Evolutionary conservation across 2,113 vertebrate genomes (phyloP).

Genomic region (Ammodytes marinus): DNA sequence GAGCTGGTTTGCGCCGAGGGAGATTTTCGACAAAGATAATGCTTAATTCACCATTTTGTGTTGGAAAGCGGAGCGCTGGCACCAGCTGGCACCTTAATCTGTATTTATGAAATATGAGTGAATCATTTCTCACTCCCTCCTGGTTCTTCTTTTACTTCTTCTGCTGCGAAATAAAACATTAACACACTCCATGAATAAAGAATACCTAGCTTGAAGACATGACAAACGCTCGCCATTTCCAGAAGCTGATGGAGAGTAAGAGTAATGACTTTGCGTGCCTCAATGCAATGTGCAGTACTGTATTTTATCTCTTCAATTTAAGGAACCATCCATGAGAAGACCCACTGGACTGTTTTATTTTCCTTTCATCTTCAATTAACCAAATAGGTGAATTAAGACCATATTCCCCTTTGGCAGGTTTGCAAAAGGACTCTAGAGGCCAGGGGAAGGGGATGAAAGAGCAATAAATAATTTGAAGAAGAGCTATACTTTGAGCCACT

Average conservation of each 20-base stretch:
- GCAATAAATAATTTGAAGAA: slow-evolving; percentile 67
- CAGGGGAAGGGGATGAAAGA: slow-evolving; percentile 21
- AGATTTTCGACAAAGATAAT: slow-evolving; percentile 54
- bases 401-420: slow-evolving; percentile 42
- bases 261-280: slow-evolving; percentile 26
- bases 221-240: slow-evolving; percentile 48
- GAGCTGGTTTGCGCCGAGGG: slow-evolving; percentile 28
- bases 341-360: slow-evolving; percentile 1
- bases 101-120: slow-evolving; percentile 62
- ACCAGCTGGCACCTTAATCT: slow-evolving; percentile 70
- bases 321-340: slow-evolving; percentile 6
- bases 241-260: slow-evolving; percentile 46
- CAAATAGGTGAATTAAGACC: slow-evolving; percentile 46
- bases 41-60: slow-evolving; percentile 41
- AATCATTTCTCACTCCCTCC: slow-evolving; percentile 30
- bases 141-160: slow-evolving; percentile 44
- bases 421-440: slow-evolving; percentile 25
- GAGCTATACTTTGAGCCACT: slow-evolving; percentile 35
- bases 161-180: slow-evolving; percentile 72
- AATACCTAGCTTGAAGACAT: slow-evolving; percentile 63
- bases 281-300: slow-evolving; percentile 11
- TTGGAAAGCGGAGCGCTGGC: slow-evolving; percentile 45
- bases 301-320: slow-evolving; percentile 22
- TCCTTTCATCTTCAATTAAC: slow-evolving; percentile 53
- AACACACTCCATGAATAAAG: slow-evolving; percentile 75